Conservation (phyloP, 2,113 vertebrate species). For the Henicopernis longicauda region DNA sequence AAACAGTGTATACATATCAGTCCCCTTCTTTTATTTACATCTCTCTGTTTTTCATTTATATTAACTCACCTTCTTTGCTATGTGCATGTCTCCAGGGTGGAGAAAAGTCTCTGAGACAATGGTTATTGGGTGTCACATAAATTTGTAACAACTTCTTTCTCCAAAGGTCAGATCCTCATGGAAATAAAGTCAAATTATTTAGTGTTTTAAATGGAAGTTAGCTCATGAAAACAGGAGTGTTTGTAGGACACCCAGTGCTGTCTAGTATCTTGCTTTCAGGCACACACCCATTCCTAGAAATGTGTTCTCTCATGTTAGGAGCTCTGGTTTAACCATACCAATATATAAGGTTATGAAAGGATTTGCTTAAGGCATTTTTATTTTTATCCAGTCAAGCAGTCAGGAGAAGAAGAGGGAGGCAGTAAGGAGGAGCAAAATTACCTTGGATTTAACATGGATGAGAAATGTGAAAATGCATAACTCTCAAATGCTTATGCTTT, state of each 20-base stretch:
- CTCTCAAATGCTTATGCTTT: not conserved
- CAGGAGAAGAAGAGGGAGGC: not conserved
- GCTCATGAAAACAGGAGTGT: not conserved
- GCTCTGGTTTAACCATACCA: not conserved
- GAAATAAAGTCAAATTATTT: not conserved
- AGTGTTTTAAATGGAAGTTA: not conserved
- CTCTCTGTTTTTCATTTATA: not conserved
- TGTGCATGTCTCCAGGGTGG: not conserved
- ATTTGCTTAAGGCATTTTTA: constrained; percentile 56
- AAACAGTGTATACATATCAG: not conserved
- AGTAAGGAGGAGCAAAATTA: not conserved
- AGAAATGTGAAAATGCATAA: constrained; percentile 21
- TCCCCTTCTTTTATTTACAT: not conserved
- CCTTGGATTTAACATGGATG: constrained; percentile 13
- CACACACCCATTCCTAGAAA: constrained; percentile 43
- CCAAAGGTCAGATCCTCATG: not conserved
- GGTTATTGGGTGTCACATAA: not conserved
- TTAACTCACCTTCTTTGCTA: not conserved
- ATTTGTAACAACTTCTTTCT: not conserved
- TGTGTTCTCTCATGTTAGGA: constrained; percentile 39
- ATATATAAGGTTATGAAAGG: constrained; percentile 52
- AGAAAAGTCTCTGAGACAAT: not conserved
- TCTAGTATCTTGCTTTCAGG: constrained; percentile 10
- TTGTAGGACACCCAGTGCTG: not conserved
- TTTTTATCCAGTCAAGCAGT: constrained; percentile 29